Percentiles rank a stretch among this genome's conserved stretches.
These are phyloP conservation scores for Tetrapedia diversipes DNA, from an alignment of 2,888 invertebrate species.

Conservation along the genomic window DNA sequence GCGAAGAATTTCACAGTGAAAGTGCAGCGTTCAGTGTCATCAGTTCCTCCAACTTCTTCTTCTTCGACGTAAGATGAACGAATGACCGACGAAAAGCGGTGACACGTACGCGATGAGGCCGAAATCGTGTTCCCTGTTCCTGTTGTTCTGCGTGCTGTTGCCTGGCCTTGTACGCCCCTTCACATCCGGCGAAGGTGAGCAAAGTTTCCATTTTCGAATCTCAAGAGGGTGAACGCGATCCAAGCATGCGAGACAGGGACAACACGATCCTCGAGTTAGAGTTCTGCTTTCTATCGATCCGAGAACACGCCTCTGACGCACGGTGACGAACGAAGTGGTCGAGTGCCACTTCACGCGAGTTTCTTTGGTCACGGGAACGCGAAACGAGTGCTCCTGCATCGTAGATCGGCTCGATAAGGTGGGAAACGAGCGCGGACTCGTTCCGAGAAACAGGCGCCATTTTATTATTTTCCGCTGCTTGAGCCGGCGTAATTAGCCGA, in stretches of 20 bases:
- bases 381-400: slow-evolving; percentile 20
- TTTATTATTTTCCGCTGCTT: slow-evolving; percentile 29
- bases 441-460: slow-evolving; percentile 26
- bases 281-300: slow-evolving; percentile 49
- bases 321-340: slow-evolving; percentile 40
- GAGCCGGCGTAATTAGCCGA: slow-evolving; percentile 6
- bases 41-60: neutral
- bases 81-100: slow-evolving; percentile 71
- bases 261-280: slow-evolving; percentile 17
- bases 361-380: slow-evolving; percentile 26
- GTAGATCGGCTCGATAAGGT: slow-evolving; percentile 50
- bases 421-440: slow-evolving; percentile 18
- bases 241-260: neutral
- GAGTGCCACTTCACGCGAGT: slow-evolving; percentile 51
- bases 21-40: slow-evolving; percentile 41
- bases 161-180: slow-evolving; percentile 76
- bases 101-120: slow-evolving; percentile 79
- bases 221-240: neutral
- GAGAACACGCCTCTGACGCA: neutral
- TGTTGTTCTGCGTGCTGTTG: slow-evolving; percentile 77
- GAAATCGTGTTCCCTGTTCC: slow-evolving; percentile 78
- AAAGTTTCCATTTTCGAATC: slow-evolving; percentile 1
- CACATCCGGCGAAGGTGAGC: slow-evolving; percentile 80
- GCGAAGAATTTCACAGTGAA: neutral
- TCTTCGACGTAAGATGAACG: slow-evolving; percentile 73